These are phyloP conservation scores for Liopterus haemorrhoidalis DNA, from an alignment of 2,888 invertebrate genomes.

Conservation along the genomic window DNA sequence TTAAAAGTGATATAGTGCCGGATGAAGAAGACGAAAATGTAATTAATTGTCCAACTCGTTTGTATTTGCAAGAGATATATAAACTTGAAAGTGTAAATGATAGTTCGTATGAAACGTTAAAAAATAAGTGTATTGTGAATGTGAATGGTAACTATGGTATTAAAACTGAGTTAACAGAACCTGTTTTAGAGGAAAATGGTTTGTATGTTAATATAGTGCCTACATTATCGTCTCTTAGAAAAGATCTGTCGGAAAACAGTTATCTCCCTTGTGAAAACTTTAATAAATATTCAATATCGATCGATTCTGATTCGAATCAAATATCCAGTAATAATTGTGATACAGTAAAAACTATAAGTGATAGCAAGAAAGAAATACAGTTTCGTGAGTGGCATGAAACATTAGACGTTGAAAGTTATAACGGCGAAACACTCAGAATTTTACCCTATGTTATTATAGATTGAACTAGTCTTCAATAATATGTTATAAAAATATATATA, in stretches of 20 bases:
- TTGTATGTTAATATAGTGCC: conserved; percentile 46
- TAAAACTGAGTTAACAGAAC: conserved; percentile 15
- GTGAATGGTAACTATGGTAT: conserved; percentile 41
- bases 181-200: conserved; percentile 32
- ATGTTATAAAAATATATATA: too few relatives aligned
- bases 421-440: conserved; percentile 78
- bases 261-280: conserved; percentile 42
- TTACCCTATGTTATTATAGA: conserved; percentile 96
- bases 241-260: conserved; percentile 32
- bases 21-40: conserved; percentile 50
- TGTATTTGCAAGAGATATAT: conserved; percentile 49
- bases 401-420: conserved; percentile 64
- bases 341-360: conserved; percentile 1
- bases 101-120: conserved; percentile 48
- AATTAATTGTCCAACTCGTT: conserved; percentile 50
- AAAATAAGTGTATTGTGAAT: conserved; percentile 40
- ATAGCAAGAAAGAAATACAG: conserved; percentile 40
- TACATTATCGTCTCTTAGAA: conserved; percentile 42
- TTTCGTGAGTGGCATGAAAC: conserved; percentile 93
- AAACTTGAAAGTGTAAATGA: conserved; percentile 47
- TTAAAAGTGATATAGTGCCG: conserved; percentile 29
- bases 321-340: conserved; percentile 2
- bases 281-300: conserved; percentile 44
- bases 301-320: conserved; percentile 24
- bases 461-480: too few relatives aligned